Evolutionary conservation across 1,140 invertebrate genomes (phyloP).

Genomic region (Rhagoletis pomonella): DNA sequence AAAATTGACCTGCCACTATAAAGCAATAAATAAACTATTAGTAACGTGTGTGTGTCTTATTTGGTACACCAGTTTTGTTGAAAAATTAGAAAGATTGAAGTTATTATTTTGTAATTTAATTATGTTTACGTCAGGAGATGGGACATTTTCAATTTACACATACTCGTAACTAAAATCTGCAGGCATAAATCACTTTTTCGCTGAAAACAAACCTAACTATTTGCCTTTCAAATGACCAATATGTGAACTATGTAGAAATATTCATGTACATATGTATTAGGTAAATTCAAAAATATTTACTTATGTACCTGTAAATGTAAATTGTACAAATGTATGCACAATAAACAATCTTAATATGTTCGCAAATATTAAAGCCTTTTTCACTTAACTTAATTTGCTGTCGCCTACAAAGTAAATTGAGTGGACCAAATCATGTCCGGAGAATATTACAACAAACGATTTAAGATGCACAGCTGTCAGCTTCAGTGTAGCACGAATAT

Average conservation of each 20-base stretch:
- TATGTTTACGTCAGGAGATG: too few relatives aligned
- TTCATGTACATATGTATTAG: not conserved
- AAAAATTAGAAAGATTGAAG: too few relatives aligned
- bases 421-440: not conserved
- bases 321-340: not conserved
- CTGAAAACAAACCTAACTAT: too few relatives aligned
- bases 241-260: not conserved
- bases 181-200: too few relatives aligned
- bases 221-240: too few relatives aligned
- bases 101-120: too few relatives aligned
- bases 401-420: not conserved
- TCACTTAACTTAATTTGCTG: not conserved
- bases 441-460: not conserved
- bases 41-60: too few relatives aligned
- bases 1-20: too few relatives aligned
- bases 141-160: too few relatives aligned
- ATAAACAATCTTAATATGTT: not conserved
- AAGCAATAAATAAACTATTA: too few relatives aligned
- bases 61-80: too few relatives aligned
- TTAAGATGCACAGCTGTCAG: not conserved
- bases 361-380: conserved; percentile 15
- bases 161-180: too few relatives aligned
- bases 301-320: not conserved
- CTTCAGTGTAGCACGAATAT: not conserved
- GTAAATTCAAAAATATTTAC: not conserved